Evolutionary conservation across 1,140 invertebrate species (phyloP).

Genomic region (Ooceraea biroi): DNA sequence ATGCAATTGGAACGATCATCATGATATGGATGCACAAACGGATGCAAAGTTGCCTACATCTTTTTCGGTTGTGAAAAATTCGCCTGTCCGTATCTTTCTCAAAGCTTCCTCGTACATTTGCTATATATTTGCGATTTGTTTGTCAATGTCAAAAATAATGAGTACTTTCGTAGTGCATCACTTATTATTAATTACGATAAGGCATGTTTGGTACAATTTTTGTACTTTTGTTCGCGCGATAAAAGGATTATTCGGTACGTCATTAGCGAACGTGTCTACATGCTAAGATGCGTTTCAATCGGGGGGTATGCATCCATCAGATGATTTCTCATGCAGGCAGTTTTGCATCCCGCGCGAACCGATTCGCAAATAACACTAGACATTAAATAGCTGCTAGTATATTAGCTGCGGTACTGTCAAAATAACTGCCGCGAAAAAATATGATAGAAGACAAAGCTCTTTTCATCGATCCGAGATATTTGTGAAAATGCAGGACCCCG

Average conservation of each 20-base stretch:
- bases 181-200: slow-evolving; percentile 73
- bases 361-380: slow-evolving; percentile 64
- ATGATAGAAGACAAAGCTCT: slow-evolving; percentile 59
- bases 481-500: slow-evolving; percentile 83
- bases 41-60: slow-evolving; percentile 55
- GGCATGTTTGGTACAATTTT: slow-evolving; percentile 75
- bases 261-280: slow-evolving; percentile 44
- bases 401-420: slow-evolving; percentile 65
- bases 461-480: slow-evolving; percentile 73
- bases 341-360: slow-evolving; percentile 56
- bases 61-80: slow-evolving; percentile 22
- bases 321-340: slow-evolving; percentile 49
- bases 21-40: slow-evolving; percentile 60
- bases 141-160: slow-evolving; percentile 58
- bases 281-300: slow-evolving; percentile 55
- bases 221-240: slow-evolving; percentile 71
- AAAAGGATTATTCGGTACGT: slow-evolving; percentile 32
- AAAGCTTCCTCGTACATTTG: slow-evolving; percentile 25
- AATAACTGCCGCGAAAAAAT: slow-evolving; percentile 71
- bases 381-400: slow-evolving; percentile 67
- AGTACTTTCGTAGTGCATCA: slow-evolving; percentile 62
- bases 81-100: slow-evolving; percentile 15
- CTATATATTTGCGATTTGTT: slow-evolving; percentile 30
- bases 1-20: slow-evolving; percentile 78
- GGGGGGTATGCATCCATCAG: slow-evolving; percentile 18